Conservation (phyloP, 1,140 invertebrate genomes). For the Gyrodactylus bullatarudis region DNA sequence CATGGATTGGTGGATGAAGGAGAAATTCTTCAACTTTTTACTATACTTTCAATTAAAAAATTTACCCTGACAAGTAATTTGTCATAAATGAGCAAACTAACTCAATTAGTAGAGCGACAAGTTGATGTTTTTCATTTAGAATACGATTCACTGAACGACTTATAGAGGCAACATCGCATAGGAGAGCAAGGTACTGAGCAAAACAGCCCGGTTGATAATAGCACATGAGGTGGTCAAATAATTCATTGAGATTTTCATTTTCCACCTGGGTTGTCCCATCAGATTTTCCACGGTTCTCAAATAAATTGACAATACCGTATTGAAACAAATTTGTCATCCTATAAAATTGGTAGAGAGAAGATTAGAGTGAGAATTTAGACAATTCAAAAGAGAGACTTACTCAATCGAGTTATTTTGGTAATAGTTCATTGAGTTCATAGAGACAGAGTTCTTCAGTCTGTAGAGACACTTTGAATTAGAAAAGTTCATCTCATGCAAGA, state of each 20-base stretch:
- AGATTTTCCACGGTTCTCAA: not conserved
- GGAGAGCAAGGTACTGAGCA: not conserved
- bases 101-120: not conserved
- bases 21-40: too few relatives aligned
- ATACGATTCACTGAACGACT: not conserved
- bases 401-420: not conserved
- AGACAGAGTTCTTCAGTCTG: not conserved
- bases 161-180: not conserved
- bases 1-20: too few relatives aligned
- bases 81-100: too few relatives aligned
- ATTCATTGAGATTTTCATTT: not conserved
- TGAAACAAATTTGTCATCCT: not conserved
- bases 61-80: too few relatives aligned
- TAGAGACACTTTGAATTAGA: not conserved
- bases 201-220: not conserved
- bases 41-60: too few relatives aligned
- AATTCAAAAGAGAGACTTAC: not conserved
- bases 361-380: too few relatives aligned
- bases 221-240: not conserved
- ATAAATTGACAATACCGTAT: not conserved
- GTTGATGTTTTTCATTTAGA: not conserved
- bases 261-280: not conserved
- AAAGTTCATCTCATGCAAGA: not conserved
- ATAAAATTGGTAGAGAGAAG: too few relatives aligned
- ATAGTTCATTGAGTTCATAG: not conserved